Conservation (phyloP, 2,113 vertebrate species). For the Lycaon pictus region DNA sequence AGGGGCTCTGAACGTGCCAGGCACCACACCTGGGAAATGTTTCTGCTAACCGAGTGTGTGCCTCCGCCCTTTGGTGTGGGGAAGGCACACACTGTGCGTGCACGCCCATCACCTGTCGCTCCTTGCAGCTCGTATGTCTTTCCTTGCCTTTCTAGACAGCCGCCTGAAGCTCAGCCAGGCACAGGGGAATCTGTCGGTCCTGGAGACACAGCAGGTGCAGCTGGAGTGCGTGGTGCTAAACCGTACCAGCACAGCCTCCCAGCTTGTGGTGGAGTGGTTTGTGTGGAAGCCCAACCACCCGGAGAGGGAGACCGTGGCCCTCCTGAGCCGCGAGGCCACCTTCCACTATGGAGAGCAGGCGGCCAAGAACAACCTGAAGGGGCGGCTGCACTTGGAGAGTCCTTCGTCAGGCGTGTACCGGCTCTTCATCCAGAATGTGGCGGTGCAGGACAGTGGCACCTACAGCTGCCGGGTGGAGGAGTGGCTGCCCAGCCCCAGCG, state of each 20-base stretch:
- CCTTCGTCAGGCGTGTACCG: conserved; percentile 90
- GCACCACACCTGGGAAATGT: rapidly evolving
- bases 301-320: conserved; percentile 90
- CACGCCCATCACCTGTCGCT: rapidly evolving
- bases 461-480: conserved; percentile 91
- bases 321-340: conserved; percentile 89
- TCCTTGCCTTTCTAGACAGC: conserved; percentile 86
- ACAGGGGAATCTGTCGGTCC: conserved; percentile 92
- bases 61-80: rapidly evolving
- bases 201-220: conserved; percentile 94
- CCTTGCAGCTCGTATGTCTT: rapidly evolving
- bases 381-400: conserved; percentile 92
- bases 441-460: conserved; percentile 92
- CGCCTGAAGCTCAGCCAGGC: conserved; percentile 93
- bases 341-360: conserved; percentile 88
- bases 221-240: conserved; percentile 94
- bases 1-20: rapidly evolving
- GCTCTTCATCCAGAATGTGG: conserved; percentile 92
- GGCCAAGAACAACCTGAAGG: conserved; percentile 87
- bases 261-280: conserved; percentile 94
- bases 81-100: rapidly evolving
- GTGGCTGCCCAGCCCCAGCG: conserved; percentile 94
- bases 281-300: conserved; percentile 89
- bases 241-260: conserved; percentile 92
- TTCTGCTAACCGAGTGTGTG: rapidly evolving